phyloP scores from a whole-genome alignment of 2,797 vertebrate species.

The Coregonus sp. region DNA sequence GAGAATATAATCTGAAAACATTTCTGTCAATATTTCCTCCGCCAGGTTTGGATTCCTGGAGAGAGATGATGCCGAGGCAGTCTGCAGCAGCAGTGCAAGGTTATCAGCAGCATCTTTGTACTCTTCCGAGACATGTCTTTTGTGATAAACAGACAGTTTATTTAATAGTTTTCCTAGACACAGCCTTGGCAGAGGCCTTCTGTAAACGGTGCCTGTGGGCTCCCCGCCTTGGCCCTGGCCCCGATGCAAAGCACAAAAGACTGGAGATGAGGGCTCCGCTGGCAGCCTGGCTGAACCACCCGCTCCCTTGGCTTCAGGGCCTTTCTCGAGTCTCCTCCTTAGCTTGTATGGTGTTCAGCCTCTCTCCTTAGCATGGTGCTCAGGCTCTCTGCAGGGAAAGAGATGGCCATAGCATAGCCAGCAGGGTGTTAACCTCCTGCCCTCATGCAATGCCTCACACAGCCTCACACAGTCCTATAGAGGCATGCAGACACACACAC shows the following conservation, averaged over 20 bases:
- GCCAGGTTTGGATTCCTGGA: conserved; percentile 58
- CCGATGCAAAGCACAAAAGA: conserved; percentile 26
- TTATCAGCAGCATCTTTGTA: conserved; percentile 65
- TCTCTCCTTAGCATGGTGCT: conserved; percentile 23
- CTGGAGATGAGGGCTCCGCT: conserved; percentile 65
- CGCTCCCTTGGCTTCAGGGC: conserved; percentile 57
- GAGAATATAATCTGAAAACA: conserved; percentile 77
- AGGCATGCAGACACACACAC: conserved; percentile 1
- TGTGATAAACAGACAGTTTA: conserved; percentile 58
- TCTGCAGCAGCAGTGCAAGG: conserved; percentile 63
- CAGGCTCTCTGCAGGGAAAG: conserved; percentile 57
- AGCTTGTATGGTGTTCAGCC: conserved; percentile 28
- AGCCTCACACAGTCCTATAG: conserved; percentile 29
- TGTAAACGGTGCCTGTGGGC: conserved; percentile 61
- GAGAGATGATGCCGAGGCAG: conserved; percentile 55
- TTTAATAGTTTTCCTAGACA: conserved; percentile 56
- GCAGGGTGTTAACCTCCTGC: conserved; percentile 54
- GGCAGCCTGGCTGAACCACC: conserved; percentile 64
- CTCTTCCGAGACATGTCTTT: conserved; percentile 56
- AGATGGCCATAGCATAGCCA: conserved; percentile 45
- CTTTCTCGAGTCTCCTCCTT: conserved; percentile 37
- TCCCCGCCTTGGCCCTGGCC: conserved; percentile 60
- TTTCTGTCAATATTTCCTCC: conserved; percentile 70
- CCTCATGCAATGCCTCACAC: conserved; percentile 46
- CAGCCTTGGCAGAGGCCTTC: conserved; percentile 59